Evolutionary conservation across 2,113 vertebrate species (phyloP).

Genomic region (Tyto alba): DNA sequence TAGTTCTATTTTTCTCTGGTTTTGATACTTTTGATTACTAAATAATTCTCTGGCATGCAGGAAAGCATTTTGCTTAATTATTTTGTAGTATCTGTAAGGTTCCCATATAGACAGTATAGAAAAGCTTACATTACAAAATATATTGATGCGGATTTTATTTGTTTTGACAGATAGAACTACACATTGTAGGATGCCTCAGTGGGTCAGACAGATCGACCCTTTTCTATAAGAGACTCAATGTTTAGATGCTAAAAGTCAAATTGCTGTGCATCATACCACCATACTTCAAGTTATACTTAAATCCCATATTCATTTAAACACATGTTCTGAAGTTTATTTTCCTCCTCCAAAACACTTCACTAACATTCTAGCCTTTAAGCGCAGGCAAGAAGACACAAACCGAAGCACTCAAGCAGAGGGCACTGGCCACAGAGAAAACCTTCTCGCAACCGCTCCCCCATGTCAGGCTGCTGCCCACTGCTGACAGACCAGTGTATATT

Average conservation of each 20-base stretch:
- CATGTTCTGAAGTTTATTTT: neutral
- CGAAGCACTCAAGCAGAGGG: neutral
- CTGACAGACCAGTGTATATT: neutral
- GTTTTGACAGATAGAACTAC: neutral
- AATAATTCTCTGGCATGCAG: neutral
- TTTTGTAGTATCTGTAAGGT: neutral
- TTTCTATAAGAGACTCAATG: neutral
- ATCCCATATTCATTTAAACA: neutral
- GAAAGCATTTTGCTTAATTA: neutral
- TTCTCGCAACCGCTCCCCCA: accelerated
- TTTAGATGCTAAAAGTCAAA: neutral
- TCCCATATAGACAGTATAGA: neutral
- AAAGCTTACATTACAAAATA: neutral
- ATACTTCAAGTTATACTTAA: neutral
- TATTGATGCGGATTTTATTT: neutral
- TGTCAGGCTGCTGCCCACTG: neutral
- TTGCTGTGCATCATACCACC: neutral
- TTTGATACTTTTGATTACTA: neutral
- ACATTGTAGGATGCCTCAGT: neutral
- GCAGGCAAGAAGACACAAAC: neutral
- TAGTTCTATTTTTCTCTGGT: neutral
- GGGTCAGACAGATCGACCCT: neutral
- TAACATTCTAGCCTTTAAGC: neutral
- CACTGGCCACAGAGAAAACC: neutral
- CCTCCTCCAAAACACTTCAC: neutral